These are phyloP conservation scores for Heliocidaris erythrogramma DNA, from an alignment of 35 echinoderm and acorn worm genomes.

Conservation along the genomic window DNA sequence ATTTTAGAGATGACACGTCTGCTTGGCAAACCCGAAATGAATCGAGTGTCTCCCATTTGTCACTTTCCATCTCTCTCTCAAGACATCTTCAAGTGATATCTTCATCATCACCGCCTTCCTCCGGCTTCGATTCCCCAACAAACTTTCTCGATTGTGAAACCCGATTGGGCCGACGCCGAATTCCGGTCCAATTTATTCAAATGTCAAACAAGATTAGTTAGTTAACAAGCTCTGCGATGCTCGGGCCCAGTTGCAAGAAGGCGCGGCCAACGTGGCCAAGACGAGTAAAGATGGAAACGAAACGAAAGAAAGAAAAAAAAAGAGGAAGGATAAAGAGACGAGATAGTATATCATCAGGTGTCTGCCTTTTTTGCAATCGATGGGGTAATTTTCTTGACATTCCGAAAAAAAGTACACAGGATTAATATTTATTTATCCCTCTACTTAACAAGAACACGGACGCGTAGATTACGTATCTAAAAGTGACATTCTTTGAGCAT, in stretches of 20 bases:
- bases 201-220: slow-evolving; percentile 39
- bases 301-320: not conserved
- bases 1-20: not conserved
- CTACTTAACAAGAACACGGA: not conserved
- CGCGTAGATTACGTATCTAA: not conserved
- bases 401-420: not conserved
- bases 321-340: not conserved
- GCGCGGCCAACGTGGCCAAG: not conserved
- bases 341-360: not conserved
- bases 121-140: not conserved
- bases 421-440: not conserved
- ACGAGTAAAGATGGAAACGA: not conserved
- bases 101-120: slow-evolving; percentile 1
- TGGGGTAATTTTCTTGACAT: not conserved
- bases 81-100: not conserved
- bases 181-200: slow-evolving; percentile 28
- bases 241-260: not conserved
- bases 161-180: slow-evolving; percentile 9
- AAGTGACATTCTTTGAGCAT: slow-evolving; percentile 2
- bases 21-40: not conserved
- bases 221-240: not conserved
- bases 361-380: not conserved
- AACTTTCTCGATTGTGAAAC: slow-evolving; percentile 13
- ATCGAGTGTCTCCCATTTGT: slow-evolving; percentile 1
- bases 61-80: not conserved